Conservation (phyloP, 1,140 invertebrate species). For the Paraescarpia echinospica region DNA sequence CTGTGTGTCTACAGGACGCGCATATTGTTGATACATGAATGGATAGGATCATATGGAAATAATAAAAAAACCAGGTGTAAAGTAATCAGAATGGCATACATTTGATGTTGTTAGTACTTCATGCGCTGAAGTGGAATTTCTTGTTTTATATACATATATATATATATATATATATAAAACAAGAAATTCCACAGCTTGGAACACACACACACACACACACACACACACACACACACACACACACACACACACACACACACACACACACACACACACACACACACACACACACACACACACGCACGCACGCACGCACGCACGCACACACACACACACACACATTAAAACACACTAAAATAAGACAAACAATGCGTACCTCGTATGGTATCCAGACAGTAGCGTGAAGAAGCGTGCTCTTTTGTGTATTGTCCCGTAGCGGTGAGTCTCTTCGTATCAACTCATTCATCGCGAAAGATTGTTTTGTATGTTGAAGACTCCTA, state of each 20-base stretch:
- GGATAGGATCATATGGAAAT: no score
- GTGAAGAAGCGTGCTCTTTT: not conserved
- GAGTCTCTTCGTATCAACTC: not conserved
- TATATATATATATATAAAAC: not conserved
- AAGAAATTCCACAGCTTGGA: not conserved
- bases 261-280: not conserved
- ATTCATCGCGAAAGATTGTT: not conserved
- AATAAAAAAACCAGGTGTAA: no score
- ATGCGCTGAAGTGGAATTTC: no score
- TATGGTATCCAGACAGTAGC: not conserved
- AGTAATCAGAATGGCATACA: no score
- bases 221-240: slow-evolving; percentile 8
- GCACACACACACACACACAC: not conserved
- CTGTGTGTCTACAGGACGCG: no score
- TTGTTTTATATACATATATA: not conserved
- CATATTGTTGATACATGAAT: no score
- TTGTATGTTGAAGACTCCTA: not conserved
- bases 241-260: slow-evolving; percentile 15
- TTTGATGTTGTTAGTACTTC: no score
- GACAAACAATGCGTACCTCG: not conserved
- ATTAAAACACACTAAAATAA: not conserved
- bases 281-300: not conserved
- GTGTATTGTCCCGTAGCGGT: not conserved
- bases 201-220: not conserved
- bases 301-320: not conserved